These are phyloP conservation scores for Tanytarsus gracilentus DNA, from an alignment of 2,888 invertebrate species.

Conservation along the genomic window DNA sequence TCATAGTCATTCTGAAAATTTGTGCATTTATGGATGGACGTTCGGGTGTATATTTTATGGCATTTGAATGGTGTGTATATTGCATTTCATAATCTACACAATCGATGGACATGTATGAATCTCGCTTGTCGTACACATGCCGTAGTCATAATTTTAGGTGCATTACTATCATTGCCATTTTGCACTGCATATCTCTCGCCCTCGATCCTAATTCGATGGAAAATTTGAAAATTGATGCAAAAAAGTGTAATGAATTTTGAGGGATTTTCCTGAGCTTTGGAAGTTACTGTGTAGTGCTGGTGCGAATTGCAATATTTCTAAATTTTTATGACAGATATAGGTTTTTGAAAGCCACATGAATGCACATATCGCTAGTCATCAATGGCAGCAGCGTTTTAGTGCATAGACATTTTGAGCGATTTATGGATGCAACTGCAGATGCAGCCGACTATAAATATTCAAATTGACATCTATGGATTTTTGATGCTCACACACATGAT, in stretches of 20 bases:
- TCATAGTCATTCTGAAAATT: background rate
- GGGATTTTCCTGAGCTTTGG: background rate
- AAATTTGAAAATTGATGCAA: conserved; percentile 9
- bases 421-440: background rate
- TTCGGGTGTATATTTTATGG: conserved; percentile 18
- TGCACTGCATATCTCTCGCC: background rate
- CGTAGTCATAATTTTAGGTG: conserved; percentile 9
- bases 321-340: conserved; percentile 21
- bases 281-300: background rate
- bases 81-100: background rate
- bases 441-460: background rate
- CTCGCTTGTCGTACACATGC: background rate
- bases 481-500: conserved; percentile 3
- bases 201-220: background rate
- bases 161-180: conserved; percentile 5
- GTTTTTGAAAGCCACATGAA: background rate
- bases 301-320: conserved; percentile 11
- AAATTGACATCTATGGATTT: conserved; percentile 16
- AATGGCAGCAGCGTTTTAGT: background rate
- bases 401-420: conserved; percentile 25
- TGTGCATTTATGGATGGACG: background rate
- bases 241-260: background rate
- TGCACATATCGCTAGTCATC: background rate
- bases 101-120: background rate
- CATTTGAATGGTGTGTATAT: conserved; percentile 5